phyloP scores from a whole-genome alignment of 2,888 invertebrate species.

The Drosophila austrosaltans region DNA sequence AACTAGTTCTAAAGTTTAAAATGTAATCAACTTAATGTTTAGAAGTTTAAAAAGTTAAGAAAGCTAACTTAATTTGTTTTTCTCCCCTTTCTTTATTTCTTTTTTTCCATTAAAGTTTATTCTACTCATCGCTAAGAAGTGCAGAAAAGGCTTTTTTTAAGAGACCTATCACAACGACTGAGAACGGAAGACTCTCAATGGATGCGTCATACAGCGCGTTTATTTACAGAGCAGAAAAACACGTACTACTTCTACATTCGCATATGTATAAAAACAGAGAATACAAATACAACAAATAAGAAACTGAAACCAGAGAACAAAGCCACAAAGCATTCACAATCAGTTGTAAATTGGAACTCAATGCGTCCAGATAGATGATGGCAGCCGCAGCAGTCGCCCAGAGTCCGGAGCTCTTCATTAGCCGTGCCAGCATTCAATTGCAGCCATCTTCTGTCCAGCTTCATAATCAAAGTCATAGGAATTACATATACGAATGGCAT shows the following conservation, averaged over 20 bases:
- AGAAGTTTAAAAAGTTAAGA: too few relatives aligned
- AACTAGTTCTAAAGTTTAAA: too few relatives aligned
- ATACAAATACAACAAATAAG: slow-evolving; percentile 15
- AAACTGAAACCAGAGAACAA: slow-evolving; percentile 54
- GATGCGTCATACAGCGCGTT: slow-evolving; percentile 40
- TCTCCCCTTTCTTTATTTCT: too few relatives aligned
- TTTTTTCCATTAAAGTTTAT: background rate
- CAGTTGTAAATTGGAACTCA: slow-evolving; percentile 65
- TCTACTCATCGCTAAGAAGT: slow-evolving; percentile 5
- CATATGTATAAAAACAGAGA: background rate
- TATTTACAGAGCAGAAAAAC: slow-evolving; percentile 40
- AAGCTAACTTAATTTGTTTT: too few relatives aligned
- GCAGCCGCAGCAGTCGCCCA: slow-evolving; percentile 45
- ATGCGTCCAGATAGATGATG: slow-evolving; percentile 58
- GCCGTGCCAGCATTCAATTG: slow-evolving; percentile 60
- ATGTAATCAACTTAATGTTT: too few relatives aligned
- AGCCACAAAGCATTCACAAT: slow-evolving; percentile 53
- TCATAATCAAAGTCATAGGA: slow-evolving; percentile 8
- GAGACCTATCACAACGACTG: background rate
- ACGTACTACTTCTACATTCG: slow-evolving; percentile 1
- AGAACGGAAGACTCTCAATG: slow-evolving; percentile 12
- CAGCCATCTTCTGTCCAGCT: slow-evolving; percentile 27
- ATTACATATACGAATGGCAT: slow-evolving; percentile 58
- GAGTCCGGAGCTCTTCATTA: slow-evolving; percentile 50
- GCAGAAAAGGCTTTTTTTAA: background rate